Base-by-base conservation (phyloP, 2,113 vertebrate genomes). In the Notothenia rossii region DNA sequence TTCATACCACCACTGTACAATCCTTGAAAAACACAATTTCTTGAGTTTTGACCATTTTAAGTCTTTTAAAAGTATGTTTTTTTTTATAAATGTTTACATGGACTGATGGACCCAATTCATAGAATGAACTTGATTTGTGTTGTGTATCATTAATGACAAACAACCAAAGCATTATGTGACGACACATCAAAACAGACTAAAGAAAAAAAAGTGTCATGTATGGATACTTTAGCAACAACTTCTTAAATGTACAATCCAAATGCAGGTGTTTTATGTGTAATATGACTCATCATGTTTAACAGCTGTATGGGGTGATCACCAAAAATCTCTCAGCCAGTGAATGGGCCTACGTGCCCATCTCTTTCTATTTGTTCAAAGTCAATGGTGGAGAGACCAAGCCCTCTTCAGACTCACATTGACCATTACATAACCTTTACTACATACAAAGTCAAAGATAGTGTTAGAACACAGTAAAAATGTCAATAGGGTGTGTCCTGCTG, bases 361-460 rank as follows among this genome's bases (percentile, higher is more conserved):
- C 17, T 20, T 4, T 17, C 25, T 60, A 48, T 65, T 66, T 48
- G 22, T 58, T 78, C 22, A 81, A 54, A 56, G 71, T 51, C 10
- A 1, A 55, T 10, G 45, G 29, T 58, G 36, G 10, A 25, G 40
- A 10, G 3, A 45, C 60, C 64, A 62, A 55, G n/a, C 71, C 15
- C 67, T 53, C 43, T 1, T 10, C 48, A 74, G 50, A 82, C 53
- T n/a, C 8, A 0, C 10, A 55, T 7, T 74, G 10, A 70, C 7
- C 50, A 54, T 81, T 79, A 67, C 60, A 75, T 18, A 85, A 89
- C 40, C 1, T 20, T 15, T 43, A 1, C 20, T 22, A n/a, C 17
- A 45, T 0, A 15, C 64, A 7, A 53, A 64, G 29, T n/a, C 43
- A 62, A 13, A 15, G 22, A 65, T 58, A 55, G 13, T 15, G 54